phyloP scores from a whole-genome alignment of 1,140 invertebrate genomes.

The Tetramorium alpestre region DNA sequence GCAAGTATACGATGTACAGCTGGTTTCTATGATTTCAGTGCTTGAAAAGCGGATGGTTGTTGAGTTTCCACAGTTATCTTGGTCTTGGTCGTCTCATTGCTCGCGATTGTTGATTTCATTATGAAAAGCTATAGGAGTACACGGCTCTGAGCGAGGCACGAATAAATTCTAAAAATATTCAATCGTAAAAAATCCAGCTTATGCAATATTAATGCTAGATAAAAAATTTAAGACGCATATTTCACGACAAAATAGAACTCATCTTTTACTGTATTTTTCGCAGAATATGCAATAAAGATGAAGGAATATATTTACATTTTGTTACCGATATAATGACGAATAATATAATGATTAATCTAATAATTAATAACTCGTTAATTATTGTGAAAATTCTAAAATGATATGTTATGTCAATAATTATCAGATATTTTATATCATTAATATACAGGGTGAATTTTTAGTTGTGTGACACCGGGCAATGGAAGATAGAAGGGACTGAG shows the following conservation, averaged over 20 bases:
- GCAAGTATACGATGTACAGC: not conserved
- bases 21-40: constrained; percentile 42
- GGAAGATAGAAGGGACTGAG: no score
- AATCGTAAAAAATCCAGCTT: not conserved
- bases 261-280: not conserved
- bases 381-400: no score
- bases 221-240: not conserved
- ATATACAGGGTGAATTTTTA: no score
- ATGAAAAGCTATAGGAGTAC: not conserved
- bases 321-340: no score
- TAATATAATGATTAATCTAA: no score
- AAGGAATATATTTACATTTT: no score
- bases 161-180: not conserved
- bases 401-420: not conserved
- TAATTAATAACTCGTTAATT: no score
- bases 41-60: constrained; percentile 41
- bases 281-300: not conserved
- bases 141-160: not conserved
- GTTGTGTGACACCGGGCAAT: no score
- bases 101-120: constrained; percentile 32
- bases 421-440: no score
- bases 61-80: constrained; percentile 17
- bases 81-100: constrained; percentile 11
- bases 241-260: not conserved
- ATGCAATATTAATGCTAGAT: not conserved